Percentiles rank a stretch among this genome's conserved stretches.
phyloP scores from a whole-genome alignment of 2,888 invertebrate genomes.

The Geophilus truncorum region DNA sequence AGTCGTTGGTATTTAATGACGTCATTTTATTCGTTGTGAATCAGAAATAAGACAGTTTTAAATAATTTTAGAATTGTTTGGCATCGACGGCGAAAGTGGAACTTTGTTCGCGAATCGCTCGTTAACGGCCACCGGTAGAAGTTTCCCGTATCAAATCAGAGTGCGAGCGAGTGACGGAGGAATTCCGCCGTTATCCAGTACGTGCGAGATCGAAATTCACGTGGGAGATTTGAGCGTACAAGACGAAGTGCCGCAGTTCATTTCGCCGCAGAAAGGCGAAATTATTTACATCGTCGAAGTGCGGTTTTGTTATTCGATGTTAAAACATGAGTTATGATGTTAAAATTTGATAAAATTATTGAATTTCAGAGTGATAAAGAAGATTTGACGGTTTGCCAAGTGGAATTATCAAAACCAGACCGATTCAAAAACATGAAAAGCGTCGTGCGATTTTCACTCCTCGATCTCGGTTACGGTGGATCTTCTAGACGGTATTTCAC shows the following conservation, averaged over 20 bases:
- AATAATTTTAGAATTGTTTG: conserved; percentile 65
- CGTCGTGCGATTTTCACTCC: conserved; percentile 63
- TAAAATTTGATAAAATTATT: background rate
- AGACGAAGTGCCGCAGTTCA: conserved; percentile 71
- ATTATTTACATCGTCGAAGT: conserved; percentile 65
- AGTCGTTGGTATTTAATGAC: background rate
- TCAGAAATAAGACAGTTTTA: no score
- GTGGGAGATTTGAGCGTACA: conserved; percentile 70
- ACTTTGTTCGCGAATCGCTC: conserved; percentile 61
- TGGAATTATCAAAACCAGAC: conserved; percentile 71
- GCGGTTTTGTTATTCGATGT: no score
- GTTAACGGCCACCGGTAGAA: conserved; percentile 69
- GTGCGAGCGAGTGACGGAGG: conserved; percentile 66
- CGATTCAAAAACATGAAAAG: conserved; percentile 71
- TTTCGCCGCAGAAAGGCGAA: conserved; percentile 65
- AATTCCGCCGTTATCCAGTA: conserved; percentile 55
- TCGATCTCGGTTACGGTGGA: conserved; percentile 59
- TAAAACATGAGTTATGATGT: background rate
- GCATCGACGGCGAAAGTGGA: conserved; percentile 62
- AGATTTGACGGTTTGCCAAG: conserved; percentile 68
- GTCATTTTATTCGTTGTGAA: no score
- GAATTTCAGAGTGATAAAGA: conserved; percentile 61
- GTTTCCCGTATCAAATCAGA: conserved; percentile 64
- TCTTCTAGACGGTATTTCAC: conserved; percentile 59
- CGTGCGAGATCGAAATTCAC: conserved; percentile 58